Base-by-base conservation (phyloP, 2,797 vertebrate genomes). In the Eurystomus glaucurus region DNA sequence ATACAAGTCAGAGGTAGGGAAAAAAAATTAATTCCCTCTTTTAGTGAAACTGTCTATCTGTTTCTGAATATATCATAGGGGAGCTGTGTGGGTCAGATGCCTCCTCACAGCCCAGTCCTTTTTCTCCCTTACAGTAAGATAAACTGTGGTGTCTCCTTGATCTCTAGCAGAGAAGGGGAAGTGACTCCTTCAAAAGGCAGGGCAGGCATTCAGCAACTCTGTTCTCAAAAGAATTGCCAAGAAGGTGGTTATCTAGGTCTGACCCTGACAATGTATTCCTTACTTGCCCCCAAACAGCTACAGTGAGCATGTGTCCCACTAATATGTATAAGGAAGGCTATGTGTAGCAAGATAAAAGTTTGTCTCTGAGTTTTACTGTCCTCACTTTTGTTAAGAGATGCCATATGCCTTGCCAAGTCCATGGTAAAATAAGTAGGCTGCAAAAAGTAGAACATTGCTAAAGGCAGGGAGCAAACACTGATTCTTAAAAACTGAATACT, bases 401-500 rank as follows among this genome's bases (percentile, higher is more conserved):
- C 60, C 75, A 89, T 81, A 86, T 83, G 82, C 51, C 55, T 82
- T 88, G 66, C 48, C 68, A 88, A 85, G n/a, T 68, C 55, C 70
- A 62, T 8, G 33, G 25, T 66, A 74, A 95, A 93, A 94, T 89
- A 96, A 90, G 41, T 55, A 90, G 79, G 69, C 48, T 95, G 77
- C 68, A 69, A 70, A 95, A 91, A 88, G 57, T 85, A 95, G 80
- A 93, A 84, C 69, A 91, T n/a, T 75, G 64, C 74, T 90, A 76
- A 51, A 94, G 69, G 85, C 82, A 84, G 74, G 31, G n/a, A 94
- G 54, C 76, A 84, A 97, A 92, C 89, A 95, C 57, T 86, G 54
- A 80, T 70, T 90, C 61, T 85, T 90, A 85, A 93, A 80, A 95
- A 94, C n/a, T 16, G 10, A 92, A 86, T 81, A 90, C 83, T 88